Evolutionary conservation across 2,888 invertebrate genomes (phyloP), one percentile per base, ranked within the genome.

Genomic region (Lysandra coridon): DNA sequence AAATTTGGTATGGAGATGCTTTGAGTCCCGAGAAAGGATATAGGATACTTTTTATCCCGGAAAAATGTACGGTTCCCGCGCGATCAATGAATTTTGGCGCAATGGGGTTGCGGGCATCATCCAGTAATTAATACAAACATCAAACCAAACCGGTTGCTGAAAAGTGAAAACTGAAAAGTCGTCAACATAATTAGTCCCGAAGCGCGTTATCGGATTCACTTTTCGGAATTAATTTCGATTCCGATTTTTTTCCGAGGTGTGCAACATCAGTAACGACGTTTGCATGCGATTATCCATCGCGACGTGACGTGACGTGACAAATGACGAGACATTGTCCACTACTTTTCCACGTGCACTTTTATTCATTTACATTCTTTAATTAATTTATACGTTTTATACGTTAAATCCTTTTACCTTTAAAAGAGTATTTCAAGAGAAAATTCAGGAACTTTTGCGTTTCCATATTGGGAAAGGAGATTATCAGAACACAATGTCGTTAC

Each of bases 321-420:
- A 83, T 81, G 82, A 82, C 83, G 81, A 80, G 82, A 82, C 80
- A 79, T 80, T 82, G 82, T 82, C 82, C 80, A 80, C 81, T 75
- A 81, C 81, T 81, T 78, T 80, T 73, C 57, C 80, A 80, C 81
- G 78, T 81, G 82, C 80, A 80, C 75, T 77, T 80, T 82, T 82
- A 83, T 80, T 81, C 81, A 81, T 83, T 83, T 81, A 80, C 81
- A 80, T 82, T 82, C 81, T 37, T 69, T 69, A 5, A 37, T 69
- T 12, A 33, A 33, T 69, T 33, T 1, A 69, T 69, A 49, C 44
- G 40, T 44, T 10, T 64, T 64, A 64, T 10, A 69, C 33, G 69
- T 37, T 5, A 37, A 69, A 69, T 10, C 12, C 12, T 64, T 30
- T 64, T 64, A 7, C 30, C n/a, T 23, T 12, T 23, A 30, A 30